Evolutionary conservation across 2,113 vertebrate genomes (phyloP), one percentile per base, ranked within the genome.

Genomic region (Scatophagus argus): DNA sequence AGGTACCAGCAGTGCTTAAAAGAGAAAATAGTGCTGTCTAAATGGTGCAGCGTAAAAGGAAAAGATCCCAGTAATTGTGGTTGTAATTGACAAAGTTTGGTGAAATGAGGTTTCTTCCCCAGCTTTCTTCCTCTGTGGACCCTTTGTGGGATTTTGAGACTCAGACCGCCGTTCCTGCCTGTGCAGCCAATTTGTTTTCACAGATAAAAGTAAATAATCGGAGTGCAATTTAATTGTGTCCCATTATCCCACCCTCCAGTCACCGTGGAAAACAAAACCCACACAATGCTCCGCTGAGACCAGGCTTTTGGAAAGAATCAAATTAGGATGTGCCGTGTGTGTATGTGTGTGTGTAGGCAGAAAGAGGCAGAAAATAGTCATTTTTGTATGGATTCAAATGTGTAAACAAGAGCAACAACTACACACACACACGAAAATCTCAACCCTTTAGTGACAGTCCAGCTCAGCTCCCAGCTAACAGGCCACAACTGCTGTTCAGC

Each of bases 201-300:
- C 62, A 75, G 89, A 91, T 92, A 91, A 91, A 94, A 91, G 90
- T 93, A 93, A 94, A 93, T 89, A 93, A 88, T 81, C 87, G 79
- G 74, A 86, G 87, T 75, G 14, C 89, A 86, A 89, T 92, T 93
- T 91, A 92, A 94, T 92, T 92, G 88, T 90, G 76, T 81, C 83
- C 85, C 85, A 91, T 93, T 93, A 93, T 93, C 85, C 90, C 75
- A 63, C 77, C 72, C 63, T 88, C 46, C 84, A 81, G 80, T 72
- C 86, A 77, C 74, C 31, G 60, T 46, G 72, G 84, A 91, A 87
- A 90, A 89, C 82, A 89, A 83, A 91, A 88, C 79, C 79, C 89
- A 84, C 88, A 87, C 84, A 83, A 58, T 75, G 82, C 84, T 87
- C 88, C 82, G 27, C 60, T 29, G 89, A 86, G 91, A 90, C 79